phyloP scores from a whole-genome alignment of 2,888 invertebrate species.

The Zele albiditarsus region DNA sequence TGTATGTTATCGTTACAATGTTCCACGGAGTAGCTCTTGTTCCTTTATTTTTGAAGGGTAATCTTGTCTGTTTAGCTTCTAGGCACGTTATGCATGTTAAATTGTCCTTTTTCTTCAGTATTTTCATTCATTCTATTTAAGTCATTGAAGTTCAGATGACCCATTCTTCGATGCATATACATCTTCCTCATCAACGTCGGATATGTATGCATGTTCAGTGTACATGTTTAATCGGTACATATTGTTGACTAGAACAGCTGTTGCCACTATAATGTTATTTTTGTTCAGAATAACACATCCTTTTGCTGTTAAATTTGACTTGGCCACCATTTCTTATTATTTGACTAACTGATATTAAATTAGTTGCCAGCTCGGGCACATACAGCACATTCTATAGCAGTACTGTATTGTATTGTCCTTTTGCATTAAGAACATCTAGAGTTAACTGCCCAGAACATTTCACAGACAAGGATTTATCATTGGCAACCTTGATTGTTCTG shows the following conservation, averaged over 20 bases:
- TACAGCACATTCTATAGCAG: constrained; percentile 35
- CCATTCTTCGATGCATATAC: constrained; percentile 51
- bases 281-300: constrained; percentile 16
- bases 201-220: constrained; percentile 6
- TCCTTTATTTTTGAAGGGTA: constrained; percentile 7
- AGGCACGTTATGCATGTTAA: constrained; percentile 42
- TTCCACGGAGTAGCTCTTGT: not conserved
- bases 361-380: constrained; percentile 40
- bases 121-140: constrained; percentile 19
- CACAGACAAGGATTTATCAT: no score
- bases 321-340: constrained; percentile 46
- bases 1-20: no score
- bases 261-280: constrained; percentile 1
- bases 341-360: constrained; percentile 47
- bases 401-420: not conserved
- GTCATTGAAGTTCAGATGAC: constrained; percentile 49
- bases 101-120: constrained; percentile 36
- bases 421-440: no score
- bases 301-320: constrained; percentile 28
- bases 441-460: no score
- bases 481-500: no score
- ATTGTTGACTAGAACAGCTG: constrained; percentile 3
- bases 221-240: constrained; percentile 28
- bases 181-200: constrained; percentile 28
- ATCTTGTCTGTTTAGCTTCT: constrained; percentile 41